Conservation (phyloP, 92 coral and sea anemone species). For the Porites divaricata region DNA sequence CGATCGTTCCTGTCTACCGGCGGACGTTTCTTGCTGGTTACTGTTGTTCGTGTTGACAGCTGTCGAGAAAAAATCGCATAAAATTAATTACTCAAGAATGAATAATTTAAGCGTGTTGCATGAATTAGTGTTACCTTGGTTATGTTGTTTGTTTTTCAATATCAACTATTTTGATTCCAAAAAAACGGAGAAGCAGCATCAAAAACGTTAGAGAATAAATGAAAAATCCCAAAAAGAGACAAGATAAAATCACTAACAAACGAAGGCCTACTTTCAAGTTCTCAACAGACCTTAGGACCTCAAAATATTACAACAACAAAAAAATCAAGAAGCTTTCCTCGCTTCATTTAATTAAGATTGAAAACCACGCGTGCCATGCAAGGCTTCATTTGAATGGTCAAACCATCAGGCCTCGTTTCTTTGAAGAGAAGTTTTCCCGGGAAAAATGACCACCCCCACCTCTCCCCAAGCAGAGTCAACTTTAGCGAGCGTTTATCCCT, state of each 20-base stretch:
- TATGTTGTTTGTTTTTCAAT: neutral
- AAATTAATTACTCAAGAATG: slow-evolving; percentile 33
- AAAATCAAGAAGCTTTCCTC: too few relatives aligned
- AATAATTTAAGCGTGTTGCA: slow-evolving; percentile 10
- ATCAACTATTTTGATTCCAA: neutral
- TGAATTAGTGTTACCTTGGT: neutral
- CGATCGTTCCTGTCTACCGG: slow-evolving; percentile 22
- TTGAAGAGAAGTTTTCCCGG: too few relatives aligned
- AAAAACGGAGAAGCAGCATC: neutral
- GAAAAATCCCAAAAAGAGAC: neutral
- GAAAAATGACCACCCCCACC: too few relatives aligned
- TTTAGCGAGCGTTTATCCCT: too few relatives aligned
- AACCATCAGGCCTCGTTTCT: too few relatives aligned
- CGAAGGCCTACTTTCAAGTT: neutral
- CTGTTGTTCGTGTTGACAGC: slow-evolving; percentile 23
- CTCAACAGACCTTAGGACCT: too few relatives aligned
- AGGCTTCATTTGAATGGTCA: too few relatives aligned
- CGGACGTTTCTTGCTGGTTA: slow-evolving; percentile 3
- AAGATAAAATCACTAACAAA: neutral
- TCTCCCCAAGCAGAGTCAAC: too few relatives aligned
- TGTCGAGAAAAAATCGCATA: slow-evolving; percentile 23
- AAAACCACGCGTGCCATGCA: too few relatives aligned
- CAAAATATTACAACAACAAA: too few relatives aligned
- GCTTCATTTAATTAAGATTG: too few relatives aligned
- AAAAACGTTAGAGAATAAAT: neutral